A percentile compares a stretch with the other conserved stretches of the same genome.
phyloP scores from a whole-genome alignment of 2,113 vertebrate species.

The human region DNA sequence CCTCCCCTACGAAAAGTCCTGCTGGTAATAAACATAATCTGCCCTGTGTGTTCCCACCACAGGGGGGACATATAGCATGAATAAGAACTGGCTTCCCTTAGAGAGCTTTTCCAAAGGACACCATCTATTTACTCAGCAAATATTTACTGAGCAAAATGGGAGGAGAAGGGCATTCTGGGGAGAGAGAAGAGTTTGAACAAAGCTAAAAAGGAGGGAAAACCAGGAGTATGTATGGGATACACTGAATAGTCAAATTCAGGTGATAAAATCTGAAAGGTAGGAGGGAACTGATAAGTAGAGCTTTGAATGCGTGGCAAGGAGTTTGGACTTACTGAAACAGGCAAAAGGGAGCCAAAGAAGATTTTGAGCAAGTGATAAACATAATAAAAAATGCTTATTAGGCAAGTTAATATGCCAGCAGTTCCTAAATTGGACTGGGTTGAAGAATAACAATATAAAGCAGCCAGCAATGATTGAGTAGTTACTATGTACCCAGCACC shows the following conservation, averaged over 20 bases:
- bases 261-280: slow-evolving; percentile 6
- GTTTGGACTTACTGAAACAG: neutral
- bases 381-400: neutral
- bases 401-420: neutral
- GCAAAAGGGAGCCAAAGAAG: neutral
- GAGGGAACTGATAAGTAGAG: neutral
- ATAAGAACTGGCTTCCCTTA: neutral
- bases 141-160: slow-evolving; percentile 70
- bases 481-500: neutral
- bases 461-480: neutral
- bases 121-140: slow-evolving; percentile 68
- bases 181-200: slow-evolving; percentile 31
- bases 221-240: neutral
- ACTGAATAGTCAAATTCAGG: neutral
- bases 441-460: neutral
- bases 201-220: slow-evolving; percentile 12
- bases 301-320: neutral
- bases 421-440: neutral
- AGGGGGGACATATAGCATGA: neutral
- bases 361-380: neutral
- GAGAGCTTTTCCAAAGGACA: slow-evolving; percentile 45
- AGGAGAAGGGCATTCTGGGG: slow-evolving; percentile 48
- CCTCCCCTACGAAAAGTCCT: slow-evolving; percentile 20
- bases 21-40: slow-evolving; percentile 40
- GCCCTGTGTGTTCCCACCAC: slow-evolving; percentile 10